phyloP scores from a whole-genome alignment of 64 coral and sea anemone species.

The Montipora capricornis region DNA sequence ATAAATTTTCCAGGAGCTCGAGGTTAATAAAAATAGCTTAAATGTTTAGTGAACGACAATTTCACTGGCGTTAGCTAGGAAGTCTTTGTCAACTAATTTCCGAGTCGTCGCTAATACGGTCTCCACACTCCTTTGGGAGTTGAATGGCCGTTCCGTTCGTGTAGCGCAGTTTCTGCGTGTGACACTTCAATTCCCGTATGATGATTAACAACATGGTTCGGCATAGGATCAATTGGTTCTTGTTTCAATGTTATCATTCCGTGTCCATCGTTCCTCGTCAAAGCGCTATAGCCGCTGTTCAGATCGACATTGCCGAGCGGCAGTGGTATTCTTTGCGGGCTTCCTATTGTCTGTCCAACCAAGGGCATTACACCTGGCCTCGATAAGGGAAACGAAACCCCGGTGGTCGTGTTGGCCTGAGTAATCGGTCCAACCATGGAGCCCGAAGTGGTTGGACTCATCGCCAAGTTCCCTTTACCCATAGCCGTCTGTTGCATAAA shows the following conservation, averaged over 20 bases:
- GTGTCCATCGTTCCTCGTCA: conserved; percentile 74
- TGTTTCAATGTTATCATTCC: conserved; percentile 86
- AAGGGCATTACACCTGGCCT: conserved; percentile 78
- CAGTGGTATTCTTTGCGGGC: conserved; percentile 73
- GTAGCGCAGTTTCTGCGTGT: conserved; percentile 58
- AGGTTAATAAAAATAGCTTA: background rate
- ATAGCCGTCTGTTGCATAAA: conserved; percentile 85
- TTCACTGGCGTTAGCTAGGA: too few relatives aligned
- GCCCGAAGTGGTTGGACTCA: conserved; percentile 71
- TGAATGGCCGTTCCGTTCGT: conserved; percentile 83
- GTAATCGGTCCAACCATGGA: conserved; percentile 61
- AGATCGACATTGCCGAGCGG: conserved; percentile 72
- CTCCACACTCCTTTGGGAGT: conserved; percentile 89
- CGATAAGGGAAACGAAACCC: conserved; percentile 72
- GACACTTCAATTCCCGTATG: conserved; percentile 75
- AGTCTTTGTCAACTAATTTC: background rate
- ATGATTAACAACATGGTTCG: conserved; percentile 84
- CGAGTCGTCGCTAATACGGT: conserved; percentile 67
- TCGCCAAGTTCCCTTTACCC: conserved; percentile 84
- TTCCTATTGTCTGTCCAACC: conserved; percentile 82
- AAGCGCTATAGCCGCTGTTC: conserved; percentile 67
- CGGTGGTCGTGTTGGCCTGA: conserved; percentile 64
- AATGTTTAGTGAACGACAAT: background rate
- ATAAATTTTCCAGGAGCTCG: background rate
- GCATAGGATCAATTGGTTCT: conserved; percentile 72